phyloP scores from a whole-genome alignment of 23 tunicate genomes.

The Halocynthia roretzi region DNA sequence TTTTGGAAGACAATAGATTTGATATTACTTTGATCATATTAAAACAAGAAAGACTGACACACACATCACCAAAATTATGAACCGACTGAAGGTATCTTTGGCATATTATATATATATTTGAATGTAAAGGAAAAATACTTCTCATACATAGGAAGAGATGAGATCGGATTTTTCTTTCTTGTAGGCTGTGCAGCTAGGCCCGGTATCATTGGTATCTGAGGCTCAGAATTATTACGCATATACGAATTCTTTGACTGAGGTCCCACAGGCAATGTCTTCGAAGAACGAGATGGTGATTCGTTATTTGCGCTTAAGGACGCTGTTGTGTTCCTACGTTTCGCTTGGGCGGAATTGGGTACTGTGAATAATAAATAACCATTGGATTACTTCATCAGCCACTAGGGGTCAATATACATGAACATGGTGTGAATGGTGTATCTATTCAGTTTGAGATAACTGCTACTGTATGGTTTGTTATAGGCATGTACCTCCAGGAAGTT shows the following conservation, averaged over 20 bases:
- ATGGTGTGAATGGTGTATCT: no score
- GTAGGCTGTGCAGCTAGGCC: conserved; percentile 41
- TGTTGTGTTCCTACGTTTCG: conserved; percentile 28
- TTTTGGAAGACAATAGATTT: background rate
- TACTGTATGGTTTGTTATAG: no score
- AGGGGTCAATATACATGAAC: no score
- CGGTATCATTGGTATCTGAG: conserved; percentile 48
- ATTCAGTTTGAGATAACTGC: no score
- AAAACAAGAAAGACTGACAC: background rate
- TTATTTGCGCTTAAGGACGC: background rate
- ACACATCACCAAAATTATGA: background rate
- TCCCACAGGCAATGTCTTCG: conserved; percentile 67
- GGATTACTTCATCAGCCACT: no score
- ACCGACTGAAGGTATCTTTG: background rate
- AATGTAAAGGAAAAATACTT: background rate
- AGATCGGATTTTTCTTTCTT: conserved; percentile 45
- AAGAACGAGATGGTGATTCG: conserved; percentile 77
- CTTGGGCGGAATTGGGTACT: conserved; percentile 39
- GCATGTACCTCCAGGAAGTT: conserved; percentile 52
- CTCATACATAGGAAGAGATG: conserved; percentile 81
- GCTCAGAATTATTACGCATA: conserved; percentile 76
- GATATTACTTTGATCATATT: background rate
- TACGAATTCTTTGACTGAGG: background rate
- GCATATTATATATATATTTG: no score
- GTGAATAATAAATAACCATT: background rate